Conservation (phyloP, 1,140 invertebrate species). For the Triops longicaudatus region DNA sequence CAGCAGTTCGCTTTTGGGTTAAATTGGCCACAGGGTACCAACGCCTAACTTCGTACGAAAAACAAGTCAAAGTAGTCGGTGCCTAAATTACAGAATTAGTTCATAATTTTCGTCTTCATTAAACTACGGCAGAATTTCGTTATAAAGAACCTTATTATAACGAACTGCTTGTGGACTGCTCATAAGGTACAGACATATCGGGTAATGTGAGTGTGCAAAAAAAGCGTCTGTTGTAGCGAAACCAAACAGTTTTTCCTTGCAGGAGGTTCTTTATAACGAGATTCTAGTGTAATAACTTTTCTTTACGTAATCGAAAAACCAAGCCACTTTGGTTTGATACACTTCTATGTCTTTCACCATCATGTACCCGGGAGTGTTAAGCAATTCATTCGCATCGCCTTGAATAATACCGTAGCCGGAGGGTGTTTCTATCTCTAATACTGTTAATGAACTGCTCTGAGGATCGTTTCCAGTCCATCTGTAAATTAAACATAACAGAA, state of each 20-base stretch:
- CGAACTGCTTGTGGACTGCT: no score
- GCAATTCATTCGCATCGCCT: conserved; percentile 41
- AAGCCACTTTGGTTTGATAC: conserved; percentile 36
- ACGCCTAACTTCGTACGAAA: conserved; percentile 44
- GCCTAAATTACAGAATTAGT: neutral
- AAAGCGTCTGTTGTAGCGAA: neutral
- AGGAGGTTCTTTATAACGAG: neutral
- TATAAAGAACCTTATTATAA: no score
- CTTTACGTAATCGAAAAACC: conserved; percentile 43
- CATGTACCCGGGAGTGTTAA: conserved; percentile 10
- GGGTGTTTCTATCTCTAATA: conserved; percentile 50
- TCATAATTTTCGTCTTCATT: neutral
- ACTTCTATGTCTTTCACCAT: conserved; percentile 18
- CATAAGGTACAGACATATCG: no score
- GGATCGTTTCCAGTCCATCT: conserved; percentile 24
- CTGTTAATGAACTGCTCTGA: conserved; percentile 43
- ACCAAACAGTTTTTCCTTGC: neutral
- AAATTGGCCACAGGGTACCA: conserved; percentile 55
- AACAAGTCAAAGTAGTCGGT: conserved; percentile 37
- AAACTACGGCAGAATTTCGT: no score
- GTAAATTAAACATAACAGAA: neutral
- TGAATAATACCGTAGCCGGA: conserved; percentile 50
- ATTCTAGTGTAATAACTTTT: no score
- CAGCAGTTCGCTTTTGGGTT: conserved; percentile 47
- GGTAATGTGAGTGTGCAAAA: no score